Evolutionary conservation across 2,888 invertebrate genomes (phyloP).

Genomic region (Drosophila fulvimacula): DNA sequence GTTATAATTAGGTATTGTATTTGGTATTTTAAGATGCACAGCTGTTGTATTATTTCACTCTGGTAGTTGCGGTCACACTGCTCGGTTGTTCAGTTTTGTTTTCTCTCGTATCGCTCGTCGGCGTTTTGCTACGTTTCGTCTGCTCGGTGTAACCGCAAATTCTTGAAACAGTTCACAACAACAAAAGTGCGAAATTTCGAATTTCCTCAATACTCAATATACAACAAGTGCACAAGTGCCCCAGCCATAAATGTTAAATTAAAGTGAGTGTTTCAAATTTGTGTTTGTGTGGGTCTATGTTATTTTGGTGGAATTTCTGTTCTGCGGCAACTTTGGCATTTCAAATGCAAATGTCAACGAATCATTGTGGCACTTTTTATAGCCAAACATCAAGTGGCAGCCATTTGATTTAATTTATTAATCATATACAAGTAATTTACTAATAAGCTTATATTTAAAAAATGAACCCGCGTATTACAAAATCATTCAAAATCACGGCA

Average conservation of each 20-base stretch:
- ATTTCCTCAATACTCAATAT: conserved; percentile 45
- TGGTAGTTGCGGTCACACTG: conserved; percentile 17
- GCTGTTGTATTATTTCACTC: conserved; percentile 24
- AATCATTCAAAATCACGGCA: conserved; percentile 79
- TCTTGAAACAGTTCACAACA: conserved; percentile 58
- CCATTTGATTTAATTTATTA: conserved; percentile 23
- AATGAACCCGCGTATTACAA: conserved; percentile 78
- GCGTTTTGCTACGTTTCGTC: conserved; percentile 75
- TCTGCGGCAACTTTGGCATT: conserved; percentile 60
- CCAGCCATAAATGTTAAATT: conserved; percentile 40
- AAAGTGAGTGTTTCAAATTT: conserved; percentile 49
- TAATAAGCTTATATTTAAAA: conserved; percentile 39
- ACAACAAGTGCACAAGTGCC: conserved; percentile 30
- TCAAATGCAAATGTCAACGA: conserved; percentile 53
- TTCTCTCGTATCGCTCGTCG: conserved; percentile 69
- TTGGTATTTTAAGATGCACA: conserved; percentile 15
- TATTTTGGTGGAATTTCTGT: conserved; percentile 29
- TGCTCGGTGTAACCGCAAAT: conserved; percentile 69
- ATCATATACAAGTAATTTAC: conserved; percentile 24
- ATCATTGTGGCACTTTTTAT: conserved; percentile 40
- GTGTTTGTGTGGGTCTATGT: conserved; percentile 46
- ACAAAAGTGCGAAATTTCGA: conserved; percentile 59
- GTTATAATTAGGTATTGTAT: background rate
- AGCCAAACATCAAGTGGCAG: conserved; percentile 34
- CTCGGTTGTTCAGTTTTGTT: conserved; percentile 63